Evolutionary conservation across 1,140 invertebrate species (phyloP).

Genomic region (Euwallacea similis): DNA sequence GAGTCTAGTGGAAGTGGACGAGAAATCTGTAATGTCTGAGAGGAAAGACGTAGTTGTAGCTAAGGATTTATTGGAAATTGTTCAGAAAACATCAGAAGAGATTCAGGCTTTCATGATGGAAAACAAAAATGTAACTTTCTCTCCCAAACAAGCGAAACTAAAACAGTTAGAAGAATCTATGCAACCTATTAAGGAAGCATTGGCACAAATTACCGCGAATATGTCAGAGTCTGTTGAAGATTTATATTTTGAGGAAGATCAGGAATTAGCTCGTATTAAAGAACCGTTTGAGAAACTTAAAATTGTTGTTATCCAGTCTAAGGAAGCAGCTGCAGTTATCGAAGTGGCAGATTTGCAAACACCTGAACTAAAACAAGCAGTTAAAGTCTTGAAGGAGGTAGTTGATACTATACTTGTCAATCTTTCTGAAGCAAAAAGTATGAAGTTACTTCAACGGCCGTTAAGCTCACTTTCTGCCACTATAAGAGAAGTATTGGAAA

Average conservation of each 20-base stretch:
- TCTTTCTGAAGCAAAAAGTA: constrained; percentile 5
- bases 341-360: constrained; percentile 2
- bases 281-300: constrained; percentile 24
- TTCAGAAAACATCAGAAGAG: constrained; percentile 6
- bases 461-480: constrained; percentile 1
- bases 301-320: background rate
- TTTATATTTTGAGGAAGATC: constrained; percentile 18
- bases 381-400: background rate
- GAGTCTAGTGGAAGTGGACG: background rate
- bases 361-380: constrained; percentile 4
- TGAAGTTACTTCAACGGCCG: background rate
- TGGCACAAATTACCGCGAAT: background rate
- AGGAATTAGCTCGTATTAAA: constrained; percentile 6
- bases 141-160: constrained; percentile 19
- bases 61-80: constrained; percentile 7
- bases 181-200: background rate
- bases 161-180: constrained; percentile 1
- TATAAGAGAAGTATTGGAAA: background rate
- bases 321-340: background rate
- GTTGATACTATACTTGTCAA: background rate
- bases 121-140: background rate
- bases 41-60: background rate
- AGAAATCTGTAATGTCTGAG: background rate
- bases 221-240: constrained; percentile 4
- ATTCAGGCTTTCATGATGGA: constrained; percentile 9